Evolutionary conservation across 2,113 vertebrate species (phyloP).

Genomic region (Perognathus longimembris): DNA sequence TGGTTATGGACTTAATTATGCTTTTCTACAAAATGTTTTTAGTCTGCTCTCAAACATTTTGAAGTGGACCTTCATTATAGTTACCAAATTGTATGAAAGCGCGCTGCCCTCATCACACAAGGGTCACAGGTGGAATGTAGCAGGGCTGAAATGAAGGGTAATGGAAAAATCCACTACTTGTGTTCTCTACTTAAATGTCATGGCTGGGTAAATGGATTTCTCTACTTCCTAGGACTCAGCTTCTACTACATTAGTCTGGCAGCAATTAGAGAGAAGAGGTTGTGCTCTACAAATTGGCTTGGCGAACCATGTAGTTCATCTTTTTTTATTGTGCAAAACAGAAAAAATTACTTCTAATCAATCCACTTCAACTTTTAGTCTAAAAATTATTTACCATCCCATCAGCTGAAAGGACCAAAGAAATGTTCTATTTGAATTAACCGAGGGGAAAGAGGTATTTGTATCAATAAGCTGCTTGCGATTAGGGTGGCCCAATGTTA

Average conservation of each 20-base stretch:
- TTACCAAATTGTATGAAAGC: slow-evolving; percentile 87
- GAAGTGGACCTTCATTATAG: slow-evolving; percentile 87
- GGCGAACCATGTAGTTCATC: slow-evolving; percentile 85
- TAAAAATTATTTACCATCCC: slow-evolving; percentile 87
- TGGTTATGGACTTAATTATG: slow-evolving; percentile 87
- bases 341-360: slow-evolving; percentile 90
- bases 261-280: slow-evolving; percentile 92
- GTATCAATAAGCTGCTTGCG: slow-evolving; percentile 84
- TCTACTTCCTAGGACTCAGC: slow-evolving; percentile 85
- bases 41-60: slow-evolving; percentile 84
- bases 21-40: slow-evolving; percentile 84
- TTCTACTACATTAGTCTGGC: slow-evolving; percentile 89
- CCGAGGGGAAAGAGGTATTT: slow-evolving; percentile 81
- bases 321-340: slow-evolving; percentile 90
- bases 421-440: slow-evolving; percentile 88
- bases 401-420: slow-evolving; percentile 81
- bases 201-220: slow-evolving; percentile 93
- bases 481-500: slow-evolving; percentile 69
- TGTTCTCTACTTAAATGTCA: slow-evolving; percentile 90
- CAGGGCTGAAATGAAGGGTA: slow-evolving; percentile 91
- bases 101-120: slow-evolving; percentile 82
- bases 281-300: slow-evolving; percentile 90
- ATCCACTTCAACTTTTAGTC: slow-evolving; percentile 88
- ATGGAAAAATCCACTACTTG: slow-evolving; percentile 94
- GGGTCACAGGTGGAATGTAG: slow-evolving; percentile 92